Evolutionary conservation across 2,888 invertebrate genomes (phyloP).

Genomic region (Rotaria socialis): DNA sequence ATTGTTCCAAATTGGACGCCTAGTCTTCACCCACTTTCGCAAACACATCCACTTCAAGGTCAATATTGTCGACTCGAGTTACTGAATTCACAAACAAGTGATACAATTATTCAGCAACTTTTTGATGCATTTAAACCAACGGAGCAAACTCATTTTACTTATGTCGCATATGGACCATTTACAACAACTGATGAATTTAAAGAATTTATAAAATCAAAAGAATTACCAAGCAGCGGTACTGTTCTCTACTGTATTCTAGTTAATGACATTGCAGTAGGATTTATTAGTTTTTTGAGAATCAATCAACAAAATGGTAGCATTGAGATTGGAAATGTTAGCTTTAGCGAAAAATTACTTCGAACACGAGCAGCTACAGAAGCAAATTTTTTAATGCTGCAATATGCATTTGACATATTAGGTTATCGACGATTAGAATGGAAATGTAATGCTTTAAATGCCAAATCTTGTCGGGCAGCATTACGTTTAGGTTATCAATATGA

Average conservation of each 20-base stretch:
- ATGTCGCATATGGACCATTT: background rate
- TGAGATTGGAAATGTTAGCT: background rate
- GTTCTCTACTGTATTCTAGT: background rate
- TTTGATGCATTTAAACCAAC: background rate
- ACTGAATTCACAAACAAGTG: background rate
- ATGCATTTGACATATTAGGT: background rate
- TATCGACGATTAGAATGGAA: background rate
- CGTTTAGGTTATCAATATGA: background rate
- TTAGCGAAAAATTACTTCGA: background rate
- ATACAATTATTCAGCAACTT: background rate
- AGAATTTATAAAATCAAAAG: background rate
- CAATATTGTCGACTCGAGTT: conserved; percentile 12
- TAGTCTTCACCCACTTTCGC: background rate
- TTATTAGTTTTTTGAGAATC: background rate
- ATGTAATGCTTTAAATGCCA: background rate
- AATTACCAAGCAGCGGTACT: background rate
- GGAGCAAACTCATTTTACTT: background rate
- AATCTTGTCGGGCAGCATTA: background rate
- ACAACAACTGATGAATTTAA: background rate
- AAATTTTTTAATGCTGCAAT: background rate
- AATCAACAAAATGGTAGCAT: background rate
- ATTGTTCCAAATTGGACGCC: background rate
- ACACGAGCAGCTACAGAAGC: background rate
- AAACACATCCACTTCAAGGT: background rate
- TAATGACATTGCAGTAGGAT: background rate